A percentile compares a stretch with the other conserved stretches of the same genome.
phyloP scores from a whole-genome alignment of 2,888 invertebrate species.

The Chalcis sispes region DNA sequence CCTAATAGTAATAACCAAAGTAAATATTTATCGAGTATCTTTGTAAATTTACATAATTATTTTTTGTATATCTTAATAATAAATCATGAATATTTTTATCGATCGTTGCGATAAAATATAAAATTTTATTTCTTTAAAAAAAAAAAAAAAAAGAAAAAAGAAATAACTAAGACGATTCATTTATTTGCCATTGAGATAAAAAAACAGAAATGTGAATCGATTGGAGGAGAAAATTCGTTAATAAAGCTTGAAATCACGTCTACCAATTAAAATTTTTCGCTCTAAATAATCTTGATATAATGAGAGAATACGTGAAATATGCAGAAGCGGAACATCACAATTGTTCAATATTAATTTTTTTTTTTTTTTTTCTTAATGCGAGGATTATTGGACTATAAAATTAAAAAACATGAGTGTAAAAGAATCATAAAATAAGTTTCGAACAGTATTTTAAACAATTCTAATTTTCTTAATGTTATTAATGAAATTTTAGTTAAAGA shows the following conservation, averaged over 20 bases:
- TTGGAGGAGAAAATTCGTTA: conserved; percentile 18
- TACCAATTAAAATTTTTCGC: conserved; percentile 52
- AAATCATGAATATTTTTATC: too few species aligned
- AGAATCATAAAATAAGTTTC: too few species aligned
- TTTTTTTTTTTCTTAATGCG: neutral
- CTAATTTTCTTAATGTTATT: too few species aligned
- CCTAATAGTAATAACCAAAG: too few species aligned
- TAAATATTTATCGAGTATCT: too few species aligned
- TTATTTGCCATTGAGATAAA: neutral
- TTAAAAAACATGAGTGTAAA: too few species aligned
- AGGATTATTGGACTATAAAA: conserved; percentile 4
- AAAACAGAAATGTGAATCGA: conserved; percentile 14
- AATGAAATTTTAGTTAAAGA: too few species aligned
- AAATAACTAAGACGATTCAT: too few species aligned
- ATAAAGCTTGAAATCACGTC: conserved; percentile 23
- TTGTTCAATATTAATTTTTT: conserved; percentile 1
- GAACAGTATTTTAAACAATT: too few species aligned
- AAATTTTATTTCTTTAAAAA: neutral
- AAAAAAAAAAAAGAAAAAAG: neutral
- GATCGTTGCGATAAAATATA: too few species aligned
- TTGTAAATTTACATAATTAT: too few species aligned
- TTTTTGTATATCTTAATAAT: too few species aligned
- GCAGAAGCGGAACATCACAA: neutral
- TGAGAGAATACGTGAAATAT: neutral
- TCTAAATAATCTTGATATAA: conserved; percentile 25